Conservation (phyloP, 2,113 vertebrate species). For the Seriola dumerili region DNA sequence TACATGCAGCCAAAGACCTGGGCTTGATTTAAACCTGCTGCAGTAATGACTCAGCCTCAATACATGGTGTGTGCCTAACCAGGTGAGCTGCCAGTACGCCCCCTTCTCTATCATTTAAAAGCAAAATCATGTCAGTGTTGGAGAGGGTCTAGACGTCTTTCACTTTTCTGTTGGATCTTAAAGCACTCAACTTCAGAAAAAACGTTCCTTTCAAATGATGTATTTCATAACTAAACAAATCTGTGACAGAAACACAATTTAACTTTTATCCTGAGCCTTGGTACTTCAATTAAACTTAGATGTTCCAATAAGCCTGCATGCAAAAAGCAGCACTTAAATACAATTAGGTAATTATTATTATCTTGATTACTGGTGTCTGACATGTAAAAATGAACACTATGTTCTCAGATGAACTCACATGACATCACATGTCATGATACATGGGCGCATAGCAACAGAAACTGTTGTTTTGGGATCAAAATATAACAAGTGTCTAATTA, state of each 20-base stretch:
- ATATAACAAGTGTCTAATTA: too few species aligned
- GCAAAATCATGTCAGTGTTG: neutral
- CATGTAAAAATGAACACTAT: neutral
- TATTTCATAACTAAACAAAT: neutral
- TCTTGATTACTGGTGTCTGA: neutral
- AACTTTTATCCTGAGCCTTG: neutral
- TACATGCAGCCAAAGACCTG: too few species aligned
- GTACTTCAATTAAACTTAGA: too few species aligned
- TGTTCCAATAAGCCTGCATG: neutral
- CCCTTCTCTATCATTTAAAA: neutral
- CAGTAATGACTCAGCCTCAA: too few species aligned
- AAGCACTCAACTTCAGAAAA: slow-evolving; percentile 11
- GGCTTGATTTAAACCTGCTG: too few species aligned
- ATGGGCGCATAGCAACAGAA: neutral
- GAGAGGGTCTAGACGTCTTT: neutral
- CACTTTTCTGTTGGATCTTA: slow-evolving; percentile 25
- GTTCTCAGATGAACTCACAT: neutral
- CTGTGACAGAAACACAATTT: neutral
- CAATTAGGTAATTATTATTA: neutral
- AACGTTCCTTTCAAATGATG: neutral
- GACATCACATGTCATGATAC: neutral
- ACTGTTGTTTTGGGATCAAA: too few species aligned
- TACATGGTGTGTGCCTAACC: too few species aligned
- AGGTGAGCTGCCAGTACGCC: too few species aligned
- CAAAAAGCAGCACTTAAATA: neutral